Evolutionary conservation across 2,113 vertebrate genomes (phyloP), one percentile per base, ranked within the genome.

Genomic region (Rhagologus leucostigma): DNA sequence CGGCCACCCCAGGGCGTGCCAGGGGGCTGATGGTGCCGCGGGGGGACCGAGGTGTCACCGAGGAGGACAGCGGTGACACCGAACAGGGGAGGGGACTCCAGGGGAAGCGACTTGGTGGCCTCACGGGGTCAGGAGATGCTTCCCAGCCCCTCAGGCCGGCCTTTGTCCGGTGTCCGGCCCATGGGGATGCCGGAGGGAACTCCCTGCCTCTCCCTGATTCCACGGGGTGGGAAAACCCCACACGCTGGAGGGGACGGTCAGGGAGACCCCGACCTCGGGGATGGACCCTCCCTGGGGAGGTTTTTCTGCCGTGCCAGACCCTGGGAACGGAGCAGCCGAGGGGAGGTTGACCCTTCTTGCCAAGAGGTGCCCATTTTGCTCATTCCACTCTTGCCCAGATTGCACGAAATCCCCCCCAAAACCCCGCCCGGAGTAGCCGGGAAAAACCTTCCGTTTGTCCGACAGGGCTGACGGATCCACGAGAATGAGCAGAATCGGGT

Each of bases 61-160:
- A 56, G 39, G 55, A 16, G 44, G 37, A 41, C 3, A 1, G 7
- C 0, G 26, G 80, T 35, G 84, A 18, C 83, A 20, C 9, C 1
- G 14, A n/a, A n/a, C n/a, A n/a, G n/a, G n/a, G n/a, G n/a, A n/a
- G n/a, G n/a, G n/a, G n/a, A n/a, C n/a, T n/a, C 74, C 13, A 5
- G 33, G 33, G 14, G 41, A 42, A 10, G 23, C 44, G 75, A 8
- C 32, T 11, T 7, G 44, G 84, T 57, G 89, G 69, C 60, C 52
- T 11, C 52, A 2, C 0, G 4, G 39, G 21, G 11, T 5, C 30
- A 2, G 39, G 33, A 42, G 26, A 3, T 13, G 63, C 8, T n/a
- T 13, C 52, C 52, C 6, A 0, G 13, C 16, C 65, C 49, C 55
- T 42, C 5, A 1, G 71, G 33, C 7, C 0, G 1, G 27, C 0